A percentile compares a stretch with the other conserved stretches of the same genome.
Evolutionary conservation across 2,113 vertebrate species (phyloP).

Genomic region (Murina feae): DNA sequence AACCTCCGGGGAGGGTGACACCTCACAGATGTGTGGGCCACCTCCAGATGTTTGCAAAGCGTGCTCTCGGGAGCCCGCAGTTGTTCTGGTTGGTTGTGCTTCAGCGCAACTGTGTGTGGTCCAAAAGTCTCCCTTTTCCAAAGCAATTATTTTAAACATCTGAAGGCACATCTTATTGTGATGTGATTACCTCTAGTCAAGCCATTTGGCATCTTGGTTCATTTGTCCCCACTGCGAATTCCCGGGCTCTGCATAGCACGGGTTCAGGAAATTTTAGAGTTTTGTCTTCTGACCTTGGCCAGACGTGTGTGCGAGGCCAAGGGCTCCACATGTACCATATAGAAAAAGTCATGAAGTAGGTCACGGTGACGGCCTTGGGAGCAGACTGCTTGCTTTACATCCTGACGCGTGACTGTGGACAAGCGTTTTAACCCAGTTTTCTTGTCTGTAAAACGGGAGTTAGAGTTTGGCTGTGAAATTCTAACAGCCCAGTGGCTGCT

Average conservation of each 20-base stretch:
- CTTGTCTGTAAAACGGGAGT: not conserved
- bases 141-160: not conserved
- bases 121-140: not conserved
- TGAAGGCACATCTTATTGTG: not conserved
- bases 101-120: not conserved
- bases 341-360: not conserved
- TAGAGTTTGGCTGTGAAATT: not conserved
- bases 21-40: too few species aligned
- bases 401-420: not conserved
- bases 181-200: not conserved
- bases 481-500: too few species aligned
- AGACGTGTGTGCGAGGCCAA: not conserved
- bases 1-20: not conserved
- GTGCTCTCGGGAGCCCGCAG: not conserved
- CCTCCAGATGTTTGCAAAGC: not conserved
- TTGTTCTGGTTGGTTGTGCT: not conserved
- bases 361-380: not conserved
- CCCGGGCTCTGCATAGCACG: not conserved
- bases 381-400: not conserved
- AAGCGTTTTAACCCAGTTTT: not conserved
- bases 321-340: fast-evolving
- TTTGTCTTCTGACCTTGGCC: not conserved
- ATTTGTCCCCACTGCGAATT: not conserved
- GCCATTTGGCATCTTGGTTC: not conserved
- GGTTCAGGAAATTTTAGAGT: not conserved